Percentiles rank a stretch among this genome's conserved stretches.
These are phyloP conservation scores for Haemorhous mexicanus DNA, from an alignment of 2,113 vertebrate genomes.

Conservation along the genomic window DNA sequence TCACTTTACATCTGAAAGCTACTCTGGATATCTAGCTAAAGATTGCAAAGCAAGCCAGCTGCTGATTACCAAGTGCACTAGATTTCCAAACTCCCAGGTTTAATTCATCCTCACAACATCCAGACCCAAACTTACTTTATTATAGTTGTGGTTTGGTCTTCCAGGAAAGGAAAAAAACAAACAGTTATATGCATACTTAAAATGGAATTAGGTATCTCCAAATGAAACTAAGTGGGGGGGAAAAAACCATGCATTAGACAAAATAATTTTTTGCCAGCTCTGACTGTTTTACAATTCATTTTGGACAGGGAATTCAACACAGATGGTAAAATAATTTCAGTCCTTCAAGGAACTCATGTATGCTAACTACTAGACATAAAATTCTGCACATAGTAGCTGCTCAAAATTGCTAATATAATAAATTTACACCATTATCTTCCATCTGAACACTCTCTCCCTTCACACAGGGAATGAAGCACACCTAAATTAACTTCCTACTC, in stretches of 20 bases:
- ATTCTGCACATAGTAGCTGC: not conserved
- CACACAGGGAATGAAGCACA: not conserved
- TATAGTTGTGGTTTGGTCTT: not conserved
- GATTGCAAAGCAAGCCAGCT: rapidly evolving
- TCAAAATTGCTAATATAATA: not conserved
- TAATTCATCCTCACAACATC: not conserved
- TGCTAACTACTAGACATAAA: not conserved
- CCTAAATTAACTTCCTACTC: not conserved
- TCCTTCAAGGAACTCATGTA: not conserved
- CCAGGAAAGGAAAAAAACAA: not conserved
- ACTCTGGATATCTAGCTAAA: not conserved
- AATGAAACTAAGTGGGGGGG: not conserved
- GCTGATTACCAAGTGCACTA: not conserved
- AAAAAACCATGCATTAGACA: not conserved
- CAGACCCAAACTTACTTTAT: not conserved
- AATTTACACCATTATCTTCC: not conserved
- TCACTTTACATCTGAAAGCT: not conserved
- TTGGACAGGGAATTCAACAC: not conserved
- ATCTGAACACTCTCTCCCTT: not conserved
- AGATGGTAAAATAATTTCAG: not conserved
- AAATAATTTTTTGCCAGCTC: not conserved
- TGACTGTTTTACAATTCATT: not conserved
- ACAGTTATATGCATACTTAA: not conserved
- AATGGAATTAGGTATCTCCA: not conserved
- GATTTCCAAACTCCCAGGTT: not conserved